These are phyloP conservation scores for Drosophila murphyi DNA, from an alignment of 1,140 invertebrate species.

Conservation along the genomic window DNA sequence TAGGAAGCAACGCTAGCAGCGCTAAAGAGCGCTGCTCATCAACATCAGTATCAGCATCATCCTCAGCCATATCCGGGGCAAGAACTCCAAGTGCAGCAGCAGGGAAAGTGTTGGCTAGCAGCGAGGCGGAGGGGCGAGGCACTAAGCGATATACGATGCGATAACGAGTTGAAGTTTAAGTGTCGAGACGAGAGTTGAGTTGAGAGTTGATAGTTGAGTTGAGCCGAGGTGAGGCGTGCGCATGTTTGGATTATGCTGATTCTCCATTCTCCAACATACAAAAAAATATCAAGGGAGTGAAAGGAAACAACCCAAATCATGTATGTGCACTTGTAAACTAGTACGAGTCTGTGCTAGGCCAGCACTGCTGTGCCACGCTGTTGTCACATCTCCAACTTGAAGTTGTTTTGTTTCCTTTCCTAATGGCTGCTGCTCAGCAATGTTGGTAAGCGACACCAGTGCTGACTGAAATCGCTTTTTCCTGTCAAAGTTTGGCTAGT, in stretches of 20 bases:
- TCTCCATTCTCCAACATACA: not conserved
- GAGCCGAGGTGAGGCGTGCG: slow-evolving; percentile 16
- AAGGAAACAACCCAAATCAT: not conserved
- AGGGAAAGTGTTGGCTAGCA: slow-evolving; percentile 31
- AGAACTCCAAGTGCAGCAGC: slow-evolving; percentile 43
- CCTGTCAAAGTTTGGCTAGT: not conserved
- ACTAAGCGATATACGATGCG: slow-evolving; percentile 77
- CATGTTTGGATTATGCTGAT: slow-evolving; percentile 61
- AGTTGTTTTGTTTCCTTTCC: not conserved
- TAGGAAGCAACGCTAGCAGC: slow-evolving; percentile 48
- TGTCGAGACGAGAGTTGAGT: slow-evolving; percentile 32
- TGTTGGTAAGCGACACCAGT: not conserved
- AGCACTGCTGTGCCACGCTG: no score
- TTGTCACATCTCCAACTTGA: slow-evolving; percentile 14
- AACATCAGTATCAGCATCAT: slow-evolving; percentile 45
- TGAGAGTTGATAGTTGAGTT: not conserved
- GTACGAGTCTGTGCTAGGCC: no score
- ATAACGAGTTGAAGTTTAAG: slow-evolving; percentile 73
- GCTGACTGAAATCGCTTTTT: not conserved
- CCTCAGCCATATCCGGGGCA: slow-evolving; percentile 72
- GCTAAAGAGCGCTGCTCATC: slow-evolving; percentile 22
- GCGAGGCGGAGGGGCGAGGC: slow-evolving; percentile 41
- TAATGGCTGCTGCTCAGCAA: not conserved
- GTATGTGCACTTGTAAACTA: not conserved
- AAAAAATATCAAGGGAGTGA: not conserved